Conservation (phyloP, 1,140 invertebrate genomes). For the Dreissena polymorpha region DNA sequence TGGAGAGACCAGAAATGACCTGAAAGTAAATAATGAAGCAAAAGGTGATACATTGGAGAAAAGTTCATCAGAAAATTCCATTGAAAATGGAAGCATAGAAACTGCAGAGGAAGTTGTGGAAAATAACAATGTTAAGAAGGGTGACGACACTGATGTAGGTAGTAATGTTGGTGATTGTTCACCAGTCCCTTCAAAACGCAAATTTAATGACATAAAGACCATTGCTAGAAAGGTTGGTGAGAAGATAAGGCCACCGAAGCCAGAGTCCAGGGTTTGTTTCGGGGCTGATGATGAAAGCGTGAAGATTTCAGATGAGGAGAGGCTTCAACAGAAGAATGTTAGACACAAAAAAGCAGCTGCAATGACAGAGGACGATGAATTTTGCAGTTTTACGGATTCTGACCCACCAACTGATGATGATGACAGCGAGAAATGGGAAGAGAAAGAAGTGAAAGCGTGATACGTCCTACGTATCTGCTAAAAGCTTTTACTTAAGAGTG, state of each 20-base stretch:
- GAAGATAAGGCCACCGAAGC: not conserved
- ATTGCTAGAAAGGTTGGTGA: not conserved
- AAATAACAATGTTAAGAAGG: not conserved
- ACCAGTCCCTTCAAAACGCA: not conserved
- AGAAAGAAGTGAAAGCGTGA: no score
- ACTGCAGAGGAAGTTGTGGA: not conserved
- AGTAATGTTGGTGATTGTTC: not conserved
- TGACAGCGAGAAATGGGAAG: not conserved
- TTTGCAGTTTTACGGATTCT: constrained; percentile 46
- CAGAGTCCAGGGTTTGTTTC: constrained; percentile 5
- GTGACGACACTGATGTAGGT: not conserved
- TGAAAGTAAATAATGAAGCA: not conserved
- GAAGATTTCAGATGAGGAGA: no score
- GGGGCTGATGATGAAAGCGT: not conserved
- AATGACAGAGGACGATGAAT: constrained; percentile 1
- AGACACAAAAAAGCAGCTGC: not conserved
- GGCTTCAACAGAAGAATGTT: no score
- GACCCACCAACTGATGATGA: constrained; percentile 29
- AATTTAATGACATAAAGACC: not conserved
- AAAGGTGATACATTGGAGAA: not conserved
- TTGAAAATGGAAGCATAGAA: not conserved
- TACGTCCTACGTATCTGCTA: no score
- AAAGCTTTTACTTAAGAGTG: no score
- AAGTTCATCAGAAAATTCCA: not conserved
- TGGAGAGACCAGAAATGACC: not conserved